Percentiles rank a stretch among this genome's conserved stretches.
phyloP scores from a whole-genome alignment of 1,140 invertebrate species.

The Magallana gigas region DNA sequence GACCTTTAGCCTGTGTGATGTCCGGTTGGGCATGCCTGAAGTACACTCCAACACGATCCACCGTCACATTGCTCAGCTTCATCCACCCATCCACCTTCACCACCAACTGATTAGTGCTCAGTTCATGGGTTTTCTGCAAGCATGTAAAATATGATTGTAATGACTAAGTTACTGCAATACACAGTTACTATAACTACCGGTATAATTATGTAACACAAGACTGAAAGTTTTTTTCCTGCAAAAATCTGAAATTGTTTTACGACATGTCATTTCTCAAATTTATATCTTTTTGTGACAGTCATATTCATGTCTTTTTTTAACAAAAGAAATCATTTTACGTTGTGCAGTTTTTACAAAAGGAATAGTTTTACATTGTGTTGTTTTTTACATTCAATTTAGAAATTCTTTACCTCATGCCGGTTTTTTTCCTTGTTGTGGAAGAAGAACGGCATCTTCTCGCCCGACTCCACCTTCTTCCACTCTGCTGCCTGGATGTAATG shows the following conservation, averaged over 20 bases:
- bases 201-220: too few relatives aligned
- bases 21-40: conserved; percentile 87
- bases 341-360: neutral
- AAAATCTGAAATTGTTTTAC: too few relatives aligned
- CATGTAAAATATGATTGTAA: neutral
- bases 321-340: too few relatives aligned
- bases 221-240: too few relatives aligned
- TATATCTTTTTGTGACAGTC: too few relatives aligned
- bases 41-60: conserved; percentile 96
- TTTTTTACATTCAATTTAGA: neutral
- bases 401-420: conserved; percentile 76
- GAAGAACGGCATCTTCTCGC: conserved; percentile 74
- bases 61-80: conserved; percentile 91
- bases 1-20: conserved; percentile 64
- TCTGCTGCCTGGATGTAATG: conserved; percentile 68
- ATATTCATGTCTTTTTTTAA: too few relatives aligned
- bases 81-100: conserved; percentile 94
- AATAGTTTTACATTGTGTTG: neutral
- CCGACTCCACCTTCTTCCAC: conserved; percentile 75
- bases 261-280: too few relatives aligned
- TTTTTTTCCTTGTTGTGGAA: conserved; percentile 85
- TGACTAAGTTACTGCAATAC: neutral
- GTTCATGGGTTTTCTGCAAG: conserved; percentile 85
- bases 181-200: too few relatives aligned
- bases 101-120: conserved; percentile 90